A percentile compares a stretch with the other conserved stretches of the same genome.
Conservation (phyloP, 2,888 invertebrate species). For the Acanthosepion lycidas region DNA sequence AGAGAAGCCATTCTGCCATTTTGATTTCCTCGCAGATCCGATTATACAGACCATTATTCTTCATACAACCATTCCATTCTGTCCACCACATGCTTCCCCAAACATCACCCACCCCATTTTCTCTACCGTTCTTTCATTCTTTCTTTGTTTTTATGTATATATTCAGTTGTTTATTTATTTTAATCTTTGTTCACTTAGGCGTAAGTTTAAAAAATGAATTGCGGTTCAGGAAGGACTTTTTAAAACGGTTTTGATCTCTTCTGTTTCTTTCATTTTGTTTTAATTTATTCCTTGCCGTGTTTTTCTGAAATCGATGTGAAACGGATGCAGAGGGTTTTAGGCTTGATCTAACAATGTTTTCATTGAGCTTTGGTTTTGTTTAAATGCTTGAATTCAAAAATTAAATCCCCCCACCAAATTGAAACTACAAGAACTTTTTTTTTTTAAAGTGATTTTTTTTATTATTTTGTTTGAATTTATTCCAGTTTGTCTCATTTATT, state of each 20-base stretch:
- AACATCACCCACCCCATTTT: not conserved
- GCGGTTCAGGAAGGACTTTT: constrained; percentile 20
- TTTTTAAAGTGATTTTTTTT: not conserved
- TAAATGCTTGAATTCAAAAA: constrained; percentile 21
- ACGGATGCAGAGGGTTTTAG: not conserved
- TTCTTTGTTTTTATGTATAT: not conserved
- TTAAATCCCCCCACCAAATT: not conserved
- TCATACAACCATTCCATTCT: not conserved
- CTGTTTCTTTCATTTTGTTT: not conserved
- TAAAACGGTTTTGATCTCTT: not conserved
- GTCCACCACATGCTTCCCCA: not conserved
- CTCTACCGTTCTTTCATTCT: not conserved
- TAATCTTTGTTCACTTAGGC: not conserved
- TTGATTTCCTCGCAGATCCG: not conserved
- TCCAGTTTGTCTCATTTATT: not conserved
- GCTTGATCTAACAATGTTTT: constrained; percentile 21
- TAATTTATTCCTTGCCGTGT: not conserved
- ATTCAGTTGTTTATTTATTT: not conserved
- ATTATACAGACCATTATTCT: constrained; percentile 33
- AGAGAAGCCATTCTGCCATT: not conserved
- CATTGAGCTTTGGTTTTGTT: not conserved
- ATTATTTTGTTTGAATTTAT: not conserved
- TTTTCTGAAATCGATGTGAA: not conserved
- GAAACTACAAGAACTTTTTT: not conserved
- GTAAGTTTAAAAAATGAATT: not conserved